Conservation (phyloP, 2,113 vertebrate genomes). For the Callorhinus ursinus region DNA sequence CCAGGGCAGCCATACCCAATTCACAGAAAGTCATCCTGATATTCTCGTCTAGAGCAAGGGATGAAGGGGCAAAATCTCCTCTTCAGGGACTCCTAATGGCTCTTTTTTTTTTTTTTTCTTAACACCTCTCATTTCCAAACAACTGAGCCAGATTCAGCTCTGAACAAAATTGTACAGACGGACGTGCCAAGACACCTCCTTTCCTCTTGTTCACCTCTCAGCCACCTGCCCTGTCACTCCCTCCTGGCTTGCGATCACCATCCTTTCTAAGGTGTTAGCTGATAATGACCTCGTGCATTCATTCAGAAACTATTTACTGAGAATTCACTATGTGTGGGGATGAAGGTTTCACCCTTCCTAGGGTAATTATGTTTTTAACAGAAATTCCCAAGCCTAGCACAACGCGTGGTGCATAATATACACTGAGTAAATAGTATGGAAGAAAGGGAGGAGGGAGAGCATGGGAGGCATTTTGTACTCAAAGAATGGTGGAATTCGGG, state of each 20-base stretch:
- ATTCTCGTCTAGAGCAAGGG: neutral
- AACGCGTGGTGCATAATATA: neutral
- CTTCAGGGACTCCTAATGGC: neutral
- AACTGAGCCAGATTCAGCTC: neutral
- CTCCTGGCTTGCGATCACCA: neutral
- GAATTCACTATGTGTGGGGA: neutral
- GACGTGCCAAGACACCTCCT: neutral
- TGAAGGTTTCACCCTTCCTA: neutral
- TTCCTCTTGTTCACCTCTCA: neutral
- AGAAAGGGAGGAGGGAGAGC: neutral
- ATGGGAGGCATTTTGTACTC: neutral
- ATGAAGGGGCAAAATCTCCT: neutral
- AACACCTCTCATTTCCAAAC: neutral
- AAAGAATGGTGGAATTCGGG: neutral
- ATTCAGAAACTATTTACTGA: neutral
- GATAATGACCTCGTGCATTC: neutral
- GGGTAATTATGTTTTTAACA: neutral
- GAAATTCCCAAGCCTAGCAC: neutral
- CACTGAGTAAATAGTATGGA: neutral
- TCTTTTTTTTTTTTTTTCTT: neutral
- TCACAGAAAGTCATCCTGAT: neutral
- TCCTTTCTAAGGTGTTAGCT: neutral
- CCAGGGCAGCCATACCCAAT: neutral
- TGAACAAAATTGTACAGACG: neutral
- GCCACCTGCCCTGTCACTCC: neutral